These are phyloP conservation scores for Colletes collaris DNA, from an alignment of 2,888 invertebrate genomes.

Conservation along the genomic window DNA sequence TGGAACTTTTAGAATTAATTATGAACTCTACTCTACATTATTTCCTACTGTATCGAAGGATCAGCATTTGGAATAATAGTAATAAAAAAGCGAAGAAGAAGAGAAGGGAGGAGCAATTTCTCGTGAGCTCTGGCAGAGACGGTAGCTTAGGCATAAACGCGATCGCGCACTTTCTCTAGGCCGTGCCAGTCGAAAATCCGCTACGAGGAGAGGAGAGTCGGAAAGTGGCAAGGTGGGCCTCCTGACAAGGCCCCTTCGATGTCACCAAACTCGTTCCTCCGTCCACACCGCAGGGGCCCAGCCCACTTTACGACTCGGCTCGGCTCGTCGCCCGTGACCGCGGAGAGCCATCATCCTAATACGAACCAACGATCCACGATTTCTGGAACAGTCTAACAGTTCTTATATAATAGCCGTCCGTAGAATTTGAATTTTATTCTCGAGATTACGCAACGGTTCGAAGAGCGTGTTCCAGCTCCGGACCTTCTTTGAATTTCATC, in stretches of 20 bases:
- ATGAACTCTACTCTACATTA: no score
- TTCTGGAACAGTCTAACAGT: constrained; percentile 60
- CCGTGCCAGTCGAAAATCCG: constrained; percentile 57
- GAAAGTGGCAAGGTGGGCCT: constrained; percentile 71
- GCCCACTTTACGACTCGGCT: constrained; percentile 70
- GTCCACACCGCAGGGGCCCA: constrained; percentile 59
- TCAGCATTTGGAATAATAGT: no score
- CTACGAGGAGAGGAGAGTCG: constrained; percentile 56
- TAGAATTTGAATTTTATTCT: constrained; percentile 63
- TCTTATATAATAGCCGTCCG: constrained; percentile 59
- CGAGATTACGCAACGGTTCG: constrained; percentile 50
- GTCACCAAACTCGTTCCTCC: constrained; percentile 81
- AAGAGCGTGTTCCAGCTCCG: not conserved
- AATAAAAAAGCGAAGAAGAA: not conserved
- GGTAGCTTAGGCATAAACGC: constrained; percentile 53
- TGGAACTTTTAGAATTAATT: no score
- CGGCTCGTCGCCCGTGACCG: constrained; percentile 45
- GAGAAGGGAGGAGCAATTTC: not conserved
- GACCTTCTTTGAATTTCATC: constrained; percentile 48
- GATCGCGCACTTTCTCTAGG: constrained; percentile 73
- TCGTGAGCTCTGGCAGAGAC: constrained; percentile 18
- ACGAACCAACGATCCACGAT: constrained; percentile 69
- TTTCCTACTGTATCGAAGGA: no score
- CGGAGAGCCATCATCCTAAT: constrained; percentile 74
- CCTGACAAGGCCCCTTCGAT: constrained; percentile 73